phyloP scores from a whole-genome alignment of 2,113 vertebrate genomes.

The Coptodon rendalli region DNA sequence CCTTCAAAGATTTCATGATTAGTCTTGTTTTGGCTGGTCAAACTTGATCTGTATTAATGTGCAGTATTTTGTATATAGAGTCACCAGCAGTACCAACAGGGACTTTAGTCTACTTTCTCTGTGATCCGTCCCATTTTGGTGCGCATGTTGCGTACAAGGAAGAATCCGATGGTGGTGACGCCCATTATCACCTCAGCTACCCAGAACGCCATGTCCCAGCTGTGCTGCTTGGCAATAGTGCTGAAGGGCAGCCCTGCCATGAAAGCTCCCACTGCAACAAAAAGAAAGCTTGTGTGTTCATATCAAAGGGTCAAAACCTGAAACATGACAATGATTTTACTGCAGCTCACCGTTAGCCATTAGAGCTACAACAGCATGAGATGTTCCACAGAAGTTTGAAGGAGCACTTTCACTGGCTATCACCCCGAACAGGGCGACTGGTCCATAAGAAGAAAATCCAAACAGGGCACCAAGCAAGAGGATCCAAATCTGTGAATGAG shows the following conservation, averaged over 20 bases:
- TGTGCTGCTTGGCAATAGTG: slow-evolving; percentile 90
- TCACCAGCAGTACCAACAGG: background rate
- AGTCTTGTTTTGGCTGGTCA: background rate
- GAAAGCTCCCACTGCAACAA: slow-evolving; percentile 87
- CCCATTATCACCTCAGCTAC: slow-evolving; percentile 82
- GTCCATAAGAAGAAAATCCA: slow-evolving; percentile 92
- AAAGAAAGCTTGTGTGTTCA: background rate
- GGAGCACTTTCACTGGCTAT: slow-evolving; percentile 95
- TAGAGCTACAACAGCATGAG: slow-evolving; percentile 92
- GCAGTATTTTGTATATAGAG: background rate
- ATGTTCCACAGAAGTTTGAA: slow-evolving; percentile 90
- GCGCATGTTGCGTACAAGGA: slow-evolving; percentile 88
- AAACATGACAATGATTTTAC: background rate
- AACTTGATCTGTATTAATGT: background rate
- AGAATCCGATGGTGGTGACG: slow-evolving; percentile 78
- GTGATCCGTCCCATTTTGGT: slow-evolving; percentile 88
- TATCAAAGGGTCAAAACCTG: background rate
- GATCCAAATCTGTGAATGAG: slow-evolving; percentile 84
- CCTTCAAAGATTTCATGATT: background rate
- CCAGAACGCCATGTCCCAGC: slow-evolving; percentile 94
- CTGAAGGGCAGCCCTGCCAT: slow-evolving; percentile 94
- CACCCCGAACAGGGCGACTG: slow-evolving; percentile 91
- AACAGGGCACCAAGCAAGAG: slow-evolving; percentile 85
- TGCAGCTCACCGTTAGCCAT: slow-evolving; percentile 88
- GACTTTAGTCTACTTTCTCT: slow-evolving; percentile 80